Evolutionary conservation across 2,888 invertebrate genomes (phyloP), one percentile per base, ranked within the genome.

Genomic region (Epinotia brunnichana): DNA sequence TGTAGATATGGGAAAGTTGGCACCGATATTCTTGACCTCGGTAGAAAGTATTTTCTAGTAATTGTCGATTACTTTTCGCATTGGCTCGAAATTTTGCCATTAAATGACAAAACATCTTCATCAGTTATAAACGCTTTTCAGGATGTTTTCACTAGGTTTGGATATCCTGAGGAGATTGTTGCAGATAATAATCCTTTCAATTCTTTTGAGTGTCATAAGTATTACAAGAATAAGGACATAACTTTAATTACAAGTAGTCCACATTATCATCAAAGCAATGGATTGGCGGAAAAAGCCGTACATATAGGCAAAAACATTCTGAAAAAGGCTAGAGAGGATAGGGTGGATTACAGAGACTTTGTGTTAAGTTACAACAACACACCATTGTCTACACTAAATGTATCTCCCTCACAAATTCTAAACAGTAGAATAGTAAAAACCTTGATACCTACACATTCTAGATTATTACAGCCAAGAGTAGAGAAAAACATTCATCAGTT

Each of bases 391-490:
- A 19, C 21, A n/a, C 4, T 74, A 4, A 21, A 73, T 3, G 53
- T 66, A 24, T 74, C 76, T 24, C 75, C 76, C 9, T 70, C 75
- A 24, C 76, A 76, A 57, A 74, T 76, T 21, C 62, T 75, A 53
- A 64, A 75, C 11, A 74, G 76, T 48, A 61, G 76, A 68, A 48
- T 53, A 1, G 35, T 76, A 2, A 68, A 63, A 62, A 73, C 71
- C 15, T 56, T 19, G 7, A 10, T 56, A 9, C 56, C 56, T 21
- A 10, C 3, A 21, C 17, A n/a, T 66, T 13, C 21, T n/a, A 15
- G 53, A 24, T 17, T 17, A n/a, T 44, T 62, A 44, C 13, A 62
- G n/a, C 62, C 62, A n/a, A 62, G n/a, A 51, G 51, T 62, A 7
- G 62, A 51, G n/a, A 24, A 48, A 13, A 63, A 63, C 24, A 29